phyloP scores from a whole-genome alignment of 2,888 invertebrate genomes.

The Cistogaster globosa region DNA sequence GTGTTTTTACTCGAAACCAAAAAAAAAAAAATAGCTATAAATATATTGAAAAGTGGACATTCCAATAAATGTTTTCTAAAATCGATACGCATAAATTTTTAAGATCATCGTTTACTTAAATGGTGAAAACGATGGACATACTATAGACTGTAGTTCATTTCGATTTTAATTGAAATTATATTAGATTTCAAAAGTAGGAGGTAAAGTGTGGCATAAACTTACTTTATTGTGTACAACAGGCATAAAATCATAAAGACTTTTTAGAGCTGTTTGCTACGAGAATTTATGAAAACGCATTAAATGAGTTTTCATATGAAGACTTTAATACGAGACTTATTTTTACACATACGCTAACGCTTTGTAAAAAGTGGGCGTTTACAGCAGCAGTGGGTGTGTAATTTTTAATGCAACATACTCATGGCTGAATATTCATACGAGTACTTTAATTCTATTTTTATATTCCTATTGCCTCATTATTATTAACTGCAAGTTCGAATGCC shows the following conservation, averaged over 20 bases:
- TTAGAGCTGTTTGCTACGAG: constrained; percentile 24
- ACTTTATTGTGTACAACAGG: constrained; percentile 28
- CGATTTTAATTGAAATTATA: constrained; percentile 74
- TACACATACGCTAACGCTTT: constrained; percentile 5
- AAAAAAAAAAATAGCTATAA: background rate
- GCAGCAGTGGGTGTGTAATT: constrained; percentile 73
- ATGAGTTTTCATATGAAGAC: constrained; percentile 13
- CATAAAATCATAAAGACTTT: constrained; percentile 51
- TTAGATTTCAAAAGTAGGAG: constrained; percentile 80
- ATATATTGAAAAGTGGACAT: constrained; percentile 46
- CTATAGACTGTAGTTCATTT: constrained; percentile 11
- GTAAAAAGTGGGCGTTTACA: constrained; percentile 73
- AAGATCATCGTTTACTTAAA: constrained; percentile 32
- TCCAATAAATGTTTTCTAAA: constrained; percentile 60
- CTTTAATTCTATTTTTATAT: constrained; percentile 54
- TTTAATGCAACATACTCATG: constrained; percentile 35
- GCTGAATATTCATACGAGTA: background rate
- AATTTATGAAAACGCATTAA: constrained; percentile 69
- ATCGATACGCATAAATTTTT: constrained; percentile 62
- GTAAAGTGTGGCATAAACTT: constrained; percentile 72
- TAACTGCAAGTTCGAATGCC: constrained; percentile 35
- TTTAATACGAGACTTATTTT: constrained; percentile 19
- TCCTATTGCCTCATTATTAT: constrained; percentile 56
- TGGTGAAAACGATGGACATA: constrained; percentile 1
- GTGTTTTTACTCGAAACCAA: constrained; percentile 4